phyloP scores from a whole-genome alignment of 2,797 vertebrate species.

The Toxotes lorentzi region DNA sequence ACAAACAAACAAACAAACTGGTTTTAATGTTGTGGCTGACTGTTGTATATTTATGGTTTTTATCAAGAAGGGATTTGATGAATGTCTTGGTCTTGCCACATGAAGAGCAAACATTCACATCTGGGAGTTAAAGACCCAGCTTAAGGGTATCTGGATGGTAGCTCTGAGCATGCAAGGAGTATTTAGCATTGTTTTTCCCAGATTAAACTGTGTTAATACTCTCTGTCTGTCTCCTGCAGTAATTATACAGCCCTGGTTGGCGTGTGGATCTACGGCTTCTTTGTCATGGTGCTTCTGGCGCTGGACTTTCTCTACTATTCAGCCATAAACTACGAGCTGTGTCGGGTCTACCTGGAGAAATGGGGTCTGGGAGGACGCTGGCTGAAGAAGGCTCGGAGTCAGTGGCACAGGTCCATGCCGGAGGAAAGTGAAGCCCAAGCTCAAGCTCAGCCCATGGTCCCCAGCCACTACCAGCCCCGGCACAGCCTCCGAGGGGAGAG shows the following conservation, averaged over 20 bases:
- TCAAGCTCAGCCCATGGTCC: conserved; percentile 77
- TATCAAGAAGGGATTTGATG: conserved; percentile 54
- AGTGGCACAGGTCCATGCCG: conserved; percentile 88
- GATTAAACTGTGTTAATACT: conserved; percentile 49
- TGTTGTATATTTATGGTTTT: conserved; percentile 28
- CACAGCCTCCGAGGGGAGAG: conserved; percentile 90
- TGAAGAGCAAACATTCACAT: conserved; percentile 59
- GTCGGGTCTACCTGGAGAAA: conserved; percentile 94
- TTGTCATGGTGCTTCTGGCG: conserved; percentile 93
- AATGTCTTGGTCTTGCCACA: conserved; percentile 54
- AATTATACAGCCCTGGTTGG: conserved; percentile 97
- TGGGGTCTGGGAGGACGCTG: conserved; percentile 96
- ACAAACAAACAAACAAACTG: too few species aligned
- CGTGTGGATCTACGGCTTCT: conserved; percentile 99
- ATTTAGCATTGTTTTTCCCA: conserved; percentile 56
- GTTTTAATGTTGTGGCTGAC: too few species aligned
- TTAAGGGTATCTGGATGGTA: conserved; percentile 52
- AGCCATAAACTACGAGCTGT: conserved; percentile 98
- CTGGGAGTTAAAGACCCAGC: conserved; percentile 49
- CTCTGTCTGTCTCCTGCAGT: conserved; percentile 78
- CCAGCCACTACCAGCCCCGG: conserved; percentile 82
- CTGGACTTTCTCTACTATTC: conserved; percentile 98
- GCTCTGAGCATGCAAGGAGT: conserved; percentile 40
- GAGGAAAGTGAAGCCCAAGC: conserved; percentile 81
- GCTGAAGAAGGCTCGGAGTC: conserved; percentile 92